These are phyloP conservation scores for Palaemon carinicauda DNA, from an alignment of 1,140 invertebrate genomes.

Conservation along the genomic window DNA sequence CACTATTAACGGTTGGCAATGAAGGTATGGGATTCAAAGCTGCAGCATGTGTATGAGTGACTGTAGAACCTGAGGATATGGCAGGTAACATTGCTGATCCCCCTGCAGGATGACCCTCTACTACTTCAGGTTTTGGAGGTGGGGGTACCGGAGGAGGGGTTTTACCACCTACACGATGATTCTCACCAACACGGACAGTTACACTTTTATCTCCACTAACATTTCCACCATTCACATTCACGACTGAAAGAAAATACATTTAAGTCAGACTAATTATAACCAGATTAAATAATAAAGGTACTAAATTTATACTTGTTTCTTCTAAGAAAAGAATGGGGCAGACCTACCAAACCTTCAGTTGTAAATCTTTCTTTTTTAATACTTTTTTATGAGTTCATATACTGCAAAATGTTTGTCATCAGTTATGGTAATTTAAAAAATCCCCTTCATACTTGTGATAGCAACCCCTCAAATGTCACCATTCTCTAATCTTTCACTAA, in stretches of 20 bases:
- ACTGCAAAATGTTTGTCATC: not conserved
- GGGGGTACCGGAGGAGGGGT: slow-evolving; percentile 41
- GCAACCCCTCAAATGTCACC: too few species aligned
- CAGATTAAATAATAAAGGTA: not conserved
- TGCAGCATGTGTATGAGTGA: slow-evolving; percentile 12
- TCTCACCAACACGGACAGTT: slow-evolving; percentile 28
- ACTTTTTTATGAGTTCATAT: not conserved
- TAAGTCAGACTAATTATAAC: not conserved
- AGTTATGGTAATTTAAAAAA: too few species aligned
- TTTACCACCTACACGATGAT: slow-evolving; percentile 35
- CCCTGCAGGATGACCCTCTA: slow-evolving; percentile 11
- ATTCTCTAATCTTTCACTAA: too few species aligned
- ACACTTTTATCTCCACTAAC: slow-evolving; percentile 25
- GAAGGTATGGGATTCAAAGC: not conserved
- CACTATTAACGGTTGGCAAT: slow-evolving; percentile 35
- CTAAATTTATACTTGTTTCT: not conserved
- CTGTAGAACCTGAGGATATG: slow-evolving; percentile 13
- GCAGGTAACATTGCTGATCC: slow-evolving; percentile 1
- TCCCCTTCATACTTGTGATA: too few species aligned
- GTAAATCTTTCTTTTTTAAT: not conserved
- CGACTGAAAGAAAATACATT: slow-evolving; percentile 19
- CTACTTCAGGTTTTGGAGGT: slow-evolving; percentile 6
- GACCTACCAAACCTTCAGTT: too few species aligned
- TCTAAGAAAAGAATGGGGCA: too few species aligned
- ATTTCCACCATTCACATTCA: slow-evolving; percentile 31